Evolutionary conservation across 2,797 vertebrate genomes (phyloP).

Genomic region (Chiroxiphia lanceolata): DNA sequence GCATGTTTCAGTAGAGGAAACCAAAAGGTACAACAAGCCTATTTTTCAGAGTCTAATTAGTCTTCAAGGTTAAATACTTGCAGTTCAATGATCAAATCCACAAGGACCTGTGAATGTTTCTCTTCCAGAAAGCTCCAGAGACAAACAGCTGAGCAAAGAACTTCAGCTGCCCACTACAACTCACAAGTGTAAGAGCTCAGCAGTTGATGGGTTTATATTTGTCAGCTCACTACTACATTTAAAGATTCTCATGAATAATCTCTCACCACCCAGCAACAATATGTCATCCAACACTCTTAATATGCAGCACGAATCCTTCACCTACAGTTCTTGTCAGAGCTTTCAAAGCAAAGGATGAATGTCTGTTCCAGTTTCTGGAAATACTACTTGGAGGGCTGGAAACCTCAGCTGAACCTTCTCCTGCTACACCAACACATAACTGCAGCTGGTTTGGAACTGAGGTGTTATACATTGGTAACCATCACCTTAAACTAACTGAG

Average conservation of each 20-base stretch:
- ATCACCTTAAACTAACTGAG: not conserved
- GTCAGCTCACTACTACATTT: constrained; percentile 17
- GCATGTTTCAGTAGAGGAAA: not conserved
- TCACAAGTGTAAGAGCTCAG: not conserved
- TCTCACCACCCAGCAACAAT: constrained; percentile 34
- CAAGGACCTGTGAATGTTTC: not conserved
- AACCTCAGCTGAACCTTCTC: not conserved
- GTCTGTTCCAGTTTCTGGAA: not conserved
- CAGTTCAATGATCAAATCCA: not conserved
- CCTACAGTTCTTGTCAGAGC: not conserved
- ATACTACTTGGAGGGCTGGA: not conserved
- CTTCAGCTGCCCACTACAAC: constrained; percentile 21
- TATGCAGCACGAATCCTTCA: not conserved
- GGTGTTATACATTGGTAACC: fast-evolving
- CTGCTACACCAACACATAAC: not conserved
- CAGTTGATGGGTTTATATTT: constrained; percentile 5
- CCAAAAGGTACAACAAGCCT: not conserved
- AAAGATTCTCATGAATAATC: constrained; percentile 34
- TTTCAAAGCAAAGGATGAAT: not conserved
- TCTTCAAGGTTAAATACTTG: not conserved
- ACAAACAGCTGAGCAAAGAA: not conserved
- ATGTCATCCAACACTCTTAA: not conserved
- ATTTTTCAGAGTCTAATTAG: not conserved
- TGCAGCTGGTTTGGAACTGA: not conserved
- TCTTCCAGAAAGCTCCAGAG: constrained; percentile 20